These are phyloP conservation scores for Hozukius guyotensis DNA, from an alignment of 2,797 vertebrate genomes.

Conservation along the genomic window DNA sequence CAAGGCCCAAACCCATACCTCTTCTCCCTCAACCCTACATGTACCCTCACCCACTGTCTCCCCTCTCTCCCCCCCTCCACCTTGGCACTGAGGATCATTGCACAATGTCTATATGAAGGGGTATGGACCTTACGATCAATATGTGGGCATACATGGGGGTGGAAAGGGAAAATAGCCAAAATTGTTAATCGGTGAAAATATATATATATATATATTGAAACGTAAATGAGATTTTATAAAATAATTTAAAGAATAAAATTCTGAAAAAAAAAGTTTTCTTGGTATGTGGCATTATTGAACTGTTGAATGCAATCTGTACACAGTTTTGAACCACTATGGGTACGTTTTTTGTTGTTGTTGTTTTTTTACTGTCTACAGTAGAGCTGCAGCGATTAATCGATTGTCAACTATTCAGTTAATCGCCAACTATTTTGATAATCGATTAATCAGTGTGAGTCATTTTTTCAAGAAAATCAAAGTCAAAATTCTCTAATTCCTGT, in stretches of 20 bases:
- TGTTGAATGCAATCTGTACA: neutral
- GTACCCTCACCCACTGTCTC: conserved; percentile 15
- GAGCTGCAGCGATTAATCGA: no score
- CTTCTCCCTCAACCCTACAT: conserved; percentile 20
- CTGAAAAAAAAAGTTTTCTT: conserved; percentile 56
- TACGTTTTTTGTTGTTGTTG: neutral
- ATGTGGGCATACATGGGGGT: conserved; percentile 60
- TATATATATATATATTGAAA: conserved; percentile 58
- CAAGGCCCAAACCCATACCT: conserved; percentile 61
- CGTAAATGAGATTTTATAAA: conserved; percentile 85
- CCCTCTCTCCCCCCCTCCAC: conserved; percentile 22
- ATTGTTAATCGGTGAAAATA: conserved; percentile 76
- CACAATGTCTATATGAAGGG: conserved; percentile 74
- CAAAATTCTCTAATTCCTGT: no score
- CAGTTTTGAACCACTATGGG: neutral
- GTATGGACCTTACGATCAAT: conserved; percentile 62
- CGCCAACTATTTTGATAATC: no score
- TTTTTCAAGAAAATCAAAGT: no score
- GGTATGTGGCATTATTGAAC: neutral
- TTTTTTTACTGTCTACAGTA: no score
- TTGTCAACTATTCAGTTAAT: no score
- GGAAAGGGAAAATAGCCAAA: conserved; percentile 79
- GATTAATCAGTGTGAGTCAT: no score
- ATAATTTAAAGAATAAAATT: conserved; percentile 87
- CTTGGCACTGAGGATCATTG: conserved; percentile 70